Conservation (phyloP, 2,888 invertebrate species). For the Hybos culiciformis region DNA sequence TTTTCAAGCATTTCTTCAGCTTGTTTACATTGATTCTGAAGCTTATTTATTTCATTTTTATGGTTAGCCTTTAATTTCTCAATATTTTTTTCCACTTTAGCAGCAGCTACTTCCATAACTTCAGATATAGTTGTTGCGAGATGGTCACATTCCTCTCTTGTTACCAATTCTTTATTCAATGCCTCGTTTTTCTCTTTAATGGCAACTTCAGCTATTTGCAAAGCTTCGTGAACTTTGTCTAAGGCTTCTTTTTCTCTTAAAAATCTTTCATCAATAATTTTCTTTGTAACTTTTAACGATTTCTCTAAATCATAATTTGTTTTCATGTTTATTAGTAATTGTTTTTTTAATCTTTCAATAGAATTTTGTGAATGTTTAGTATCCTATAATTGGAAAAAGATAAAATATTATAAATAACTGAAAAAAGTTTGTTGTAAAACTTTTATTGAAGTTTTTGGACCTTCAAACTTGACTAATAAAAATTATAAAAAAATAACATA, state of each 20-base stretch:
- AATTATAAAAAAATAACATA: background rate
- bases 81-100: conserved; percentile 34
- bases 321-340: conserved; percentile 19
- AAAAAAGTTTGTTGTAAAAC: background rate
- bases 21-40: background rate
- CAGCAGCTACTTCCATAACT: conserved; percentile 42
- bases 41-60: background rate
- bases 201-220: conserved; percentile 41
- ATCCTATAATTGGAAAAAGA: too few species aligned
- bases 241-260: conserved; percentile 39
- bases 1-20: conserved; percentile 15
- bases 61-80: background rate
- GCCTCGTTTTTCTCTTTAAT: conserved; percentile 44
- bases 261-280: conserved; percentile 30
- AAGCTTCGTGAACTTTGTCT: conserved; percentile 43
- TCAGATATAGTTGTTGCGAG: conserved; percentile 40
- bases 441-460: too few species aligned
- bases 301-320: conserved; percentile 32
- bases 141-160: conserved; percentile 41
- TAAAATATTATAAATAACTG: too few species aligned
- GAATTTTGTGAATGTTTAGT: conserved; percentile 22
- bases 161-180: conserved; percentile 36
- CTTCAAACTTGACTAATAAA: too few species aligned
- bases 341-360: conserved; percentile 22
- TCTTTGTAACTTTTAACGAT: conserved; percentile 31